Conservation (phyloP, 2,797 vertebrate genomes). For the Sebastes flavidus region DNA sequence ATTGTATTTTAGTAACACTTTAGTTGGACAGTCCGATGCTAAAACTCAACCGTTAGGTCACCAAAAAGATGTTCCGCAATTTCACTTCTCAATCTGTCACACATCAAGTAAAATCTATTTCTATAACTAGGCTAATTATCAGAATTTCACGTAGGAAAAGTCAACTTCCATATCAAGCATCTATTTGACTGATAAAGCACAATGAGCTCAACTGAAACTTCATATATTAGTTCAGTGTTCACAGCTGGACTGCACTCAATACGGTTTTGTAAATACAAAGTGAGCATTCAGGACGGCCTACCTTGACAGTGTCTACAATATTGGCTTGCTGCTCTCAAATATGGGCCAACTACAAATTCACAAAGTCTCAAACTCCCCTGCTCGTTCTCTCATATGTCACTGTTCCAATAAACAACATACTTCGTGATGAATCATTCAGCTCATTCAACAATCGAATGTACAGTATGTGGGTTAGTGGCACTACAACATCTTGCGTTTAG, state of each 20-base stretch:
- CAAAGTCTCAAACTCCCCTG: not conserved
- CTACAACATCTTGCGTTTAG: not conserved
- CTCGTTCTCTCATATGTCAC: not conserved
- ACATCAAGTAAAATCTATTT: not conserved
- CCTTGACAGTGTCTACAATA: no score
- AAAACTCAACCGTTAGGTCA: not conserved
- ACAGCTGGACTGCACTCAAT: not conserved
- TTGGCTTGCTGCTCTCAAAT: not conserved
- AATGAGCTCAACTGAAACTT: not conserved
- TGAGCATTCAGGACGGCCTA: not conserved
- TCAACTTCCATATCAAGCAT: not conserved
- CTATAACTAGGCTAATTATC: not conserved
- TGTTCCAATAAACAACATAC: not conserved
- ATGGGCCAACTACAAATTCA: not conserved
- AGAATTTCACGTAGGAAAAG: not conserved
- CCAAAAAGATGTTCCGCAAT: not conserved
- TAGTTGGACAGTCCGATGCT: not conserved
- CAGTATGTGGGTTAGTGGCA: constrained; percentile 1
- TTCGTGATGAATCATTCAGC: not conserved
- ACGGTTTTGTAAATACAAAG: not conserved
- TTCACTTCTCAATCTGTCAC: not conserved
- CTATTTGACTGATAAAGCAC: not conserved
- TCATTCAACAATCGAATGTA: not conserved
- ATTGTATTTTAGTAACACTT: not conserved
- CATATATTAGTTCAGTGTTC: not conserved